Conservation (phyloP, 30 jellyfish, hydroid and myxozoan species). For the Pelagia noctiluca region DNA sequence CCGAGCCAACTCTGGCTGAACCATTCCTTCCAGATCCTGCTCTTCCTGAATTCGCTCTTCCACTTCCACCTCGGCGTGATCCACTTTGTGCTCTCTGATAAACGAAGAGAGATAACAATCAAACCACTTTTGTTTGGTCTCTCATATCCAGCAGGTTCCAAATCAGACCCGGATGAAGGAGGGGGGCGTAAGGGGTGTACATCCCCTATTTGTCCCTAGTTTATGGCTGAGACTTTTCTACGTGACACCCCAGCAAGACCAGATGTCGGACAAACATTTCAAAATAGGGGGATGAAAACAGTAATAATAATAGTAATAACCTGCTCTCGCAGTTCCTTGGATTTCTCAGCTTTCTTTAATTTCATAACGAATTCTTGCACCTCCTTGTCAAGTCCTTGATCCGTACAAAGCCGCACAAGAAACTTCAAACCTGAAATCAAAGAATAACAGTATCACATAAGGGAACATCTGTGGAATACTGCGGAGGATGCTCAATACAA, state of each 20-base stretch:
- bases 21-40: conserved; percentile 62
- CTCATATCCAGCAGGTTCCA: too few relatives aligned
- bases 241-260: too few relatives aligned
- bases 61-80: conserved; percentile 82
- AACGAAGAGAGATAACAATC: neutral
- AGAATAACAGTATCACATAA: neutral
- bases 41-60: conserved; percentile 68
- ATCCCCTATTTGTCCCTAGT: too few relatives aligned
- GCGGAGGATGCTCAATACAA: too few relatives aligned
- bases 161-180: too few relatives aligned
- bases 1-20: conserved; percentile 22
- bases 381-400: conserved; percentile 89
- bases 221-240: too few relatives aligned
- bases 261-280: too few relatives aligned
- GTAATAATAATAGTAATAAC: conserved; percentile 15
- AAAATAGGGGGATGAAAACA: too few relatives aligned
- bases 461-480: too few relatives aligned
- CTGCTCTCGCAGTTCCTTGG: conserved; percentile 88
- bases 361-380: conserved; percentile 84
- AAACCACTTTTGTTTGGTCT: too few relatives aligned
- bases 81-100: conserved; percentile 89
- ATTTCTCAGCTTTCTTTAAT: conserved; percentile 76
- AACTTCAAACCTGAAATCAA: conserved; percentile 80
- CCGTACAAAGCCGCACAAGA: conserved; percentile 90
- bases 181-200: too few relatives aligned